Conservation (phyloP, 1,140 invertebrate genomes). For the Caenorhabditis briggsae region DNA sequence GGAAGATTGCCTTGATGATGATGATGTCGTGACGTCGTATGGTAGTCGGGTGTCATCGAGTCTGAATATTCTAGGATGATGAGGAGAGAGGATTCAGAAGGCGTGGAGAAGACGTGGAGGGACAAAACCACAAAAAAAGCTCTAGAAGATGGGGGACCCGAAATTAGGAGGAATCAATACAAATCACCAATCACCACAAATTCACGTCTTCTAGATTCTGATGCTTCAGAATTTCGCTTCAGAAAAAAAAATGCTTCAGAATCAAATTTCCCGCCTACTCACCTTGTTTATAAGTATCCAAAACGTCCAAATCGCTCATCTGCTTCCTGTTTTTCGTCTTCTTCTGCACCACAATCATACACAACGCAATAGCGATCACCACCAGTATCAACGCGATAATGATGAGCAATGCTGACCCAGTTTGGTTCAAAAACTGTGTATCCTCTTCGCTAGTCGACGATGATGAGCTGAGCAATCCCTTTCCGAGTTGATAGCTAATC, state of each 20-base stretch:
- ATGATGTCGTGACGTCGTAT: constrained; percentile 25
- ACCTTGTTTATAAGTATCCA: constrained; percentile 78
- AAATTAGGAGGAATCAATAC: too few species aligned
- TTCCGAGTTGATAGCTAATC: constrained; percentile 42
- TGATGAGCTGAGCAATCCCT: constrained; percentile 13
- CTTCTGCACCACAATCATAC: constrained; percentile 51
- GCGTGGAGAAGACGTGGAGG: neutral
- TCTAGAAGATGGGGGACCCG: neutral
- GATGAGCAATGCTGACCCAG: neutral
- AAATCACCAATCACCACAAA: too few species aligned
- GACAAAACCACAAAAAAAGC: neutral
- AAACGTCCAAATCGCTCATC: constrained; percentile 74
- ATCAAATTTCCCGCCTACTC: neutral
- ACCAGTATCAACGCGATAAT: constrained; percentile 23
- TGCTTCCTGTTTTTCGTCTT: constrained; percentile 71
- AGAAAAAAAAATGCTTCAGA: too few species aligned
- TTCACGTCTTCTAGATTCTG: too few species aligned
- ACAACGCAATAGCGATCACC: constrained; percentile 16
- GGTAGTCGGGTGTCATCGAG: constrained; percentile 67
- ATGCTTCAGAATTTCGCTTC: too few species aligned
- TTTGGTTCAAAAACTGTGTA: constrained; percentile 10
- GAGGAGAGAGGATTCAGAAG: neutral
- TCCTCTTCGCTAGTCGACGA: neutral
- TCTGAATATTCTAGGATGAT: constrained; percentile 20
- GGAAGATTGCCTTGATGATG: constrained; percentile 25